Conservation (phyloP, 2,113 vertebrate species). For the Lagopus leucura region DNA sequence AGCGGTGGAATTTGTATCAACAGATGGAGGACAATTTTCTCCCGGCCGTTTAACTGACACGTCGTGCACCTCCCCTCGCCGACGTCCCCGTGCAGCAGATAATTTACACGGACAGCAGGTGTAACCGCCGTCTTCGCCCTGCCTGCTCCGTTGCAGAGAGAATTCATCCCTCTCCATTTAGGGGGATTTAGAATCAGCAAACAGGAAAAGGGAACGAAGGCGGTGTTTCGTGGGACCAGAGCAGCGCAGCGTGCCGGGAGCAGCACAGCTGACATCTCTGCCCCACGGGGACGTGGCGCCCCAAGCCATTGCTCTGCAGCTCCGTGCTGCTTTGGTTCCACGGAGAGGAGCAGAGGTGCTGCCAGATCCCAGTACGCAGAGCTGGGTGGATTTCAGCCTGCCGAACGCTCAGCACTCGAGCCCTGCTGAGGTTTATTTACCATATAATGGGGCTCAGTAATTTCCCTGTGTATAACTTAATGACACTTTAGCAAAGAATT, state of each 20-base stretch:
- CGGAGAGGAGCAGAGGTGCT: background rate
- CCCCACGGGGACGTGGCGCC: too few species aligned
- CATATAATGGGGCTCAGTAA: background rate
- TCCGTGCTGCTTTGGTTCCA: background rate
- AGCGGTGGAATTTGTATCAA: background rate
- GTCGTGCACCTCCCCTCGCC: rapidly evolving
- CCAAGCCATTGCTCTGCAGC: background rate
- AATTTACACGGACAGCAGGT: rapidly evolving
- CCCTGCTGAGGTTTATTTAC: background rate
- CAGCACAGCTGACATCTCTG: too few species aligned
- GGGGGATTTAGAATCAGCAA: background rate
- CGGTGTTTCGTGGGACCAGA: rapidly evolving
- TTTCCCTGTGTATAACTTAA: background rate
- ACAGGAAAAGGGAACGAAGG: background rate
- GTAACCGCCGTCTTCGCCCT: rapidly evolving
- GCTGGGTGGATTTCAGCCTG: background rate
- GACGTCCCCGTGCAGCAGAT: rapidly evolving
- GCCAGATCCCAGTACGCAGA: background rate
- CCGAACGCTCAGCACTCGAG: background rate
- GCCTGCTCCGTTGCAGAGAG: rapidly evolving
- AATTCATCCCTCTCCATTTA: background rate
- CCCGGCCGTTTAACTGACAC: background rate
- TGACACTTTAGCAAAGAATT: background rate
- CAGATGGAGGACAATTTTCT: constrained; percentile 13
- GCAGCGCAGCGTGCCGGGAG: too few species aligned